phyloP scores from a whole-genome alignment of 2,888 invertebrate species.

The Tachina lurida region DNA sequence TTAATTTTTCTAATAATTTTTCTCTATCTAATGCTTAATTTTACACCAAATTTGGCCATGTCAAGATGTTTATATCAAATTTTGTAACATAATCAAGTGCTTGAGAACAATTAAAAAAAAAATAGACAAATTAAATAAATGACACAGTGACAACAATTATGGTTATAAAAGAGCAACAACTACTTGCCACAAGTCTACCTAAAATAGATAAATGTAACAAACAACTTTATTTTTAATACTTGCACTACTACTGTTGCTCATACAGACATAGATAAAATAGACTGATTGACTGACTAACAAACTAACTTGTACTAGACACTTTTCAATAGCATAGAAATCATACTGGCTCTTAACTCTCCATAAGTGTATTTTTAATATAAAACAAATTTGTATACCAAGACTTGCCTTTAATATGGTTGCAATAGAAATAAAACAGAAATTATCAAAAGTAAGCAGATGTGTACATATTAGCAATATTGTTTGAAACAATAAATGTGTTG shows the following conservation, averaged over 20 bases:
- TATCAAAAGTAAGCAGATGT: background rate
- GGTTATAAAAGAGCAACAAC: conserved; percentile 53
- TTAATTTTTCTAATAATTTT: background rate
- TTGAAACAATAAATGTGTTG: conserved; percentile 29
- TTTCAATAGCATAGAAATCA: conserved; percentile 59
- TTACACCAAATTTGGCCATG: conserved; percentile 62
- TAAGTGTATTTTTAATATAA: conserved; percentile 34
- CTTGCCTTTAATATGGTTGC: conserved; percentile 42
- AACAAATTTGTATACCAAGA: conserved; percentile 61
- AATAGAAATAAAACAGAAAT: conserved; percentile 30
- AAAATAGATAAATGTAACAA: conserved; percentile 80
- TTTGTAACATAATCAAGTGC: conserved; percentile 60
- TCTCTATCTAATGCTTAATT: conserved; percentile 62
- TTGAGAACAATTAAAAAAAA: conserved; percentile 51
- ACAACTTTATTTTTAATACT: conserved; percentile 77
- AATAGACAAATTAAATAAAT: conserved; percentile 30
- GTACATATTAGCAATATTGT: conserved; percentile 32
- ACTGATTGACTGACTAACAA: background rate
- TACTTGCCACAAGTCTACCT: conserved; percentile 63
- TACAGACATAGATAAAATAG: background rate
- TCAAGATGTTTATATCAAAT: conserved; percentile 55
- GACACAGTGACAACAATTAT: conserved; percentile 26
- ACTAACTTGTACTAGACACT: conserved; percentile 6
- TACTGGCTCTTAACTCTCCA: conserved; percentile 31
- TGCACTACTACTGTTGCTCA: background rate